Evolutionary conservation across 2,797 vertebrate species (phyloP).

Genomic region (Corythornis leucogaster): DNA sequence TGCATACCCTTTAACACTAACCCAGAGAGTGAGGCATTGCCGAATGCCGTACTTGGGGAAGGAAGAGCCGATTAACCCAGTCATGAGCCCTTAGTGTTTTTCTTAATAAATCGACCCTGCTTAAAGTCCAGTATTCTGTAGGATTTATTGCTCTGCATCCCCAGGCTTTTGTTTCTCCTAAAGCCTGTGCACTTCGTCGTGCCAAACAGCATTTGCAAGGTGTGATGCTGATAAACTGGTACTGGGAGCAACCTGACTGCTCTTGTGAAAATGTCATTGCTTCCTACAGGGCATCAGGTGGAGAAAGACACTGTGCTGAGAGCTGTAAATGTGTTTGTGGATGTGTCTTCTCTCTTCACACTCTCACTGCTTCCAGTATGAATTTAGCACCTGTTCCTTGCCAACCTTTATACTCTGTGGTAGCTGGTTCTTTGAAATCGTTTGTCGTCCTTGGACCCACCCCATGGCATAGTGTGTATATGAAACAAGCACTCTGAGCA

Average conservation of each 20-base stretch:
- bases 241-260: background rate
- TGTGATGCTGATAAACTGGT: background rate
- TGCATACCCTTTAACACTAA: background rate
- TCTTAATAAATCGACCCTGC: background rate
- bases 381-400: background rate
- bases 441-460: background rate
- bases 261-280: background rate
- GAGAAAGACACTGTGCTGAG: background rate
- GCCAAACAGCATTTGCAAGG: background rate
- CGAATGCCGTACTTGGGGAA: background rate
- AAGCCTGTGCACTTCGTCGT: background rate
- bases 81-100: background rate
- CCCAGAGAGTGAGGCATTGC: background rate
- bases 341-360: background rate
- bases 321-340: background rate
- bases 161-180: constrained; percentile 3
- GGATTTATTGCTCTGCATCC: background rate
- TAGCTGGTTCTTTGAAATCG: background rate
- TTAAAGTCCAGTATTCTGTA: background rate
- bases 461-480: fast-evolving
- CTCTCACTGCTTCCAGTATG: background rate
- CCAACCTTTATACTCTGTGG: background rate
- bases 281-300: background rate
- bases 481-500: background rate
- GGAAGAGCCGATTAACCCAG: background rate